A percentile compares a stretch with the other conserved stretches of the same genome.
Evolutionary conservation across 2,888 invertebrate species (phyloP).

Genomic region (Alentia gelatinosa): DNA sequence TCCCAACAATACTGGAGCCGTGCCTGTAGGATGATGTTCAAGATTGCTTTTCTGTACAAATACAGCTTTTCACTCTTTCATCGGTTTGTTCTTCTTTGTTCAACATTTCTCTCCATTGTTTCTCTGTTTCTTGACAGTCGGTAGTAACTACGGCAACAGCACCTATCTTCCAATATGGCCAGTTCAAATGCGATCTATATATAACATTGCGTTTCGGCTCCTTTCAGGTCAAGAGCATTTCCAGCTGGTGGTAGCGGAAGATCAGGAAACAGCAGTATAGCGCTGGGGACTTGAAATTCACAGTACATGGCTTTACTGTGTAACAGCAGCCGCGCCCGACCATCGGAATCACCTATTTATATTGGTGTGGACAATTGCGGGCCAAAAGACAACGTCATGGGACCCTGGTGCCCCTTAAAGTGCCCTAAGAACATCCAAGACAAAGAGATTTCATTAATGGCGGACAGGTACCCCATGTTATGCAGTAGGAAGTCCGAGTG

Average conservation of each 20-base stretch:
- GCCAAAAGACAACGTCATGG: no score
- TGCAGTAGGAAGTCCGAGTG: no score
- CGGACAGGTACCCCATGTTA: background rate
- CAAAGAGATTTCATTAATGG: background rate
- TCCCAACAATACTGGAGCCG: no score
- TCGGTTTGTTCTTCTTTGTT: background rate
- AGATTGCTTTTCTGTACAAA: slow-evolving; percentile 4
- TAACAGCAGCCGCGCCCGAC: no score
- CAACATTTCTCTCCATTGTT: background rate
- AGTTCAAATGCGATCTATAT: no score
- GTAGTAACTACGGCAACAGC: background rate
- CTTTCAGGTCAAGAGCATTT: slow-evolving; percentile 58
- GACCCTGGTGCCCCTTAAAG: no score
- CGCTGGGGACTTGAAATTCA: background rate
- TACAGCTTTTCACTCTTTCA: background rate
- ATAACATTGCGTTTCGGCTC: background rate
- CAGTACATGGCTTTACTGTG: background rate
- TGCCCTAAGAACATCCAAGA: background rate
- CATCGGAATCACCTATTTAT: no score
- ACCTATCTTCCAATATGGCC: background rate
- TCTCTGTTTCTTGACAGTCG: background rate
- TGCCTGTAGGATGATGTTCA: slow-evolving; percentile 3
- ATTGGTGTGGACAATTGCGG: no score
- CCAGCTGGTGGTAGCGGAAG: slow-evolving; percentile 58
- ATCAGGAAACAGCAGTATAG: slow-evolving; percentile 59